These are phyloP conservation scores for Pogonocichla stellata DNA, from an alignment of 2,113 vertebrate species.

Conservation along the genomic window DNA sequence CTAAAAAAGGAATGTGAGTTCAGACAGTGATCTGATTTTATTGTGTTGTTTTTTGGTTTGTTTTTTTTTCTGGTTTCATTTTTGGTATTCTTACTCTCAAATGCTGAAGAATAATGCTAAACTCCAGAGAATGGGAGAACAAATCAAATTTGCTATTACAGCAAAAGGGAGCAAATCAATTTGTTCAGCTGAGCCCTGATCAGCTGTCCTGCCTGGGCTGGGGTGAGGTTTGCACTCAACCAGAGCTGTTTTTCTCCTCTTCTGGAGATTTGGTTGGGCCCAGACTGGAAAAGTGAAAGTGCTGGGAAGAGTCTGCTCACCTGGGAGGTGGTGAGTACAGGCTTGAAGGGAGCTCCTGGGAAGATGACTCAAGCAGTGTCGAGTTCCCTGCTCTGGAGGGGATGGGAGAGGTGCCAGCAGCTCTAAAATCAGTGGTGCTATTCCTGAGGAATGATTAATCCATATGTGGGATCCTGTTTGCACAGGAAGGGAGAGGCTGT, in stretches of 20 bases:
- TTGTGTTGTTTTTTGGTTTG: rapidly evolving
- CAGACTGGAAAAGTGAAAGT: background rate
- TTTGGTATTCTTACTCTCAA: background rate
- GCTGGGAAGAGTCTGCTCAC: background rate
- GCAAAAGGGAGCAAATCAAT: background rate
- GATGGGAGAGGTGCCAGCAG: background rate
- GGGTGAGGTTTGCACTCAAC: background rate
- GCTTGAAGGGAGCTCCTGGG: background rate
- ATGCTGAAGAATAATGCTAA: background rate
- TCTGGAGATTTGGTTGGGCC: background rate
- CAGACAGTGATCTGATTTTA: background rate
- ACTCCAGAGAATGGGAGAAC: background rate
- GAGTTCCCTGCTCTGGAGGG: background rate
- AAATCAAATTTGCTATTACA: background rate
- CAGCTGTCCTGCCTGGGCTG: background rate
- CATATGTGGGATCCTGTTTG: background rate
- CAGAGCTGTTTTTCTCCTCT: background rate
- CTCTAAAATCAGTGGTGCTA: background rate
- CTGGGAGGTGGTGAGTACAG: background rate
- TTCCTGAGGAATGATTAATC: slow-evolving; percentile 15
- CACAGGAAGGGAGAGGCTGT: slow-evolving; percentile 44
- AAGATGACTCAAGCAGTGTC: background rate
- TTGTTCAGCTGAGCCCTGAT: background rate
- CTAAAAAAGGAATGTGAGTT: background rate
- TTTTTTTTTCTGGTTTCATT: background rate